phyloP scores from a whole-genome alignment of 2,797 vertebrate genomes.

The Cynodonichthys magdalenae region DNA sequence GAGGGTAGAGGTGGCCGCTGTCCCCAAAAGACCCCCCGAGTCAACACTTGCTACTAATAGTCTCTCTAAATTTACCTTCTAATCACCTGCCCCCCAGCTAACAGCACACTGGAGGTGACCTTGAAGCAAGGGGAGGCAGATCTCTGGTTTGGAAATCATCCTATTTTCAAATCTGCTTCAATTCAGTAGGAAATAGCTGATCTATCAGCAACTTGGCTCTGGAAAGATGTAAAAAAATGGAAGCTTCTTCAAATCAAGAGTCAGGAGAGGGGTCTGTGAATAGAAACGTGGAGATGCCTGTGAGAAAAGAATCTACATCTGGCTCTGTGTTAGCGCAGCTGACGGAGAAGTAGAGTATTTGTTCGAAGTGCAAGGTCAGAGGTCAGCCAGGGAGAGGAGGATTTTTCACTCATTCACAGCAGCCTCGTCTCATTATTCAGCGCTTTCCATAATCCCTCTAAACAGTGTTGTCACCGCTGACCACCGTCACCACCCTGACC shows the following conservation, averaged over 20 bases:
- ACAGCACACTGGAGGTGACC: slow-evolving; percentile 66
- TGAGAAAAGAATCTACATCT: slow-evolving; percentile 44
- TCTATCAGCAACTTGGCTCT: slow-evolving; percentile 24
- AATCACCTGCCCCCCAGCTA: slow-evolving; percentile 72
- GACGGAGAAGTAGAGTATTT: slow-evolving; percentile 69
- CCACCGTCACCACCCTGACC: slow-evolving; percentile 28
- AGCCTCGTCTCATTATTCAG: slow-evolving; percentile 68
- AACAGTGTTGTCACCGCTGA: slow-evolving; percentile 60
- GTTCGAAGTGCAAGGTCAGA: slow-evolving; percentile 64
- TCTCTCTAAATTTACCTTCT: slow-evolving; percentile 76
- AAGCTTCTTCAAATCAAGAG: slow-evolving; percentile 20
- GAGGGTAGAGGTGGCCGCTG: slow-evolving; percentile 61
- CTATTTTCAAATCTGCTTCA: slow-evolving; percentile 42
- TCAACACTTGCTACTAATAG: slow-evolving; percentile 78
- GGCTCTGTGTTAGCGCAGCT: slow-evolving; percentile 68
- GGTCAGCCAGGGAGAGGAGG: slow-evolving; percentile 65
- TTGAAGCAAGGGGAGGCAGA: slow-evolving; percentile 55
- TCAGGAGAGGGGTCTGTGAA: slow-evolving; percentile 41
- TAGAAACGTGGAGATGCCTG: slow-evolving; percentile 40
- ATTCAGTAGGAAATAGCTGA: slow-evolving; percentile 25
- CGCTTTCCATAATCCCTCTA: slow-evolving; percentile 61
- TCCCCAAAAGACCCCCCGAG: slow-evolving; percentile 59
- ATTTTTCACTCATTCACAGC: slow-evolving; percentile 66
- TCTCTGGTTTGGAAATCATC: slow-evolving; percentile 24
- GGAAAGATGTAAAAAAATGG: slow-evolving; percentile 22